Base-by-base conservation (phyloP, 2,888 invertebrate species). In the Sarcophaga caerulescens region DNA sequence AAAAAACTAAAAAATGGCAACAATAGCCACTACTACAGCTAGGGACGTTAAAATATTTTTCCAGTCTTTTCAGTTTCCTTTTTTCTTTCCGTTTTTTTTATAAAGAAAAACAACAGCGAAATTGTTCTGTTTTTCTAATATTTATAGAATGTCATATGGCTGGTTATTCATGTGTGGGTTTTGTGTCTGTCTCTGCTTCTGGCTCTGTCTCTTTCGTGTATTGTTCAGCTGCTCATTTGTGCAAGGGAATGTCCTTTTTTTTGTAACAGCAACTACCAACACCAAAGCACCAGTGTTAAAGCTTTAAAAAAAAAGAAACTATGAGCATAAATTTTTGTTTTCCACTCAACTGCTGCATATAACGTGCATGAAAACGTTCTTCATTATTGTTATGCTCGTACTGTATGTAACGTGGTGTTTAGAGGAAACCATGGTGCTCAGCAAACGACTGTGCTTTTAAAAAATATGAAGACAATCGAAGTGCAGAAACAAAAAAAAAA, bases 231-330 rank as follows among this genome's bases (percentile, higher is more conserved):
- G 82, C 80, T 86, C 85, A 86, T 77, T 86, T 86, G 77, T 44
- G 83, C 77, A 78, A 44, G 65, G 70, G 83, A 86, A 84, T 86
- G 81, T 86, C 62, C 86, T 84, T 86, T 76, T 83, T 81, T 71
- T 80, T 65, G 12, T 59, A 75, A 71, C 70, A 76, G 57, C 23
- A 68, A 69, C 52, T 60, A 17, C 4, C 23, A 71, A 19, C 47
- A 35, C 45, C 6, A 62, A 44, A 70, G 11, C 10, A 14, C 47
- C 47, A 47, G 47, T 14, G 47, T 47, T 47, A 14, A 47, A 68
- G 23, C 11, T 45, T 45, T 23, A 19, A 17, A 65, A 45, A 19
- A 19, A 17, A 45, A 52, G 69, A 45, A 71, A n/a, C 21, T 44
- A n/a, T 23, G 21, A 57, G 65, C 25, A 35, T 35, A 35, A 35